Evolutionary conservation across 2,888 invertebrate species (phyloP).

Genomic region (Silvanus unidentatus): DNA sequence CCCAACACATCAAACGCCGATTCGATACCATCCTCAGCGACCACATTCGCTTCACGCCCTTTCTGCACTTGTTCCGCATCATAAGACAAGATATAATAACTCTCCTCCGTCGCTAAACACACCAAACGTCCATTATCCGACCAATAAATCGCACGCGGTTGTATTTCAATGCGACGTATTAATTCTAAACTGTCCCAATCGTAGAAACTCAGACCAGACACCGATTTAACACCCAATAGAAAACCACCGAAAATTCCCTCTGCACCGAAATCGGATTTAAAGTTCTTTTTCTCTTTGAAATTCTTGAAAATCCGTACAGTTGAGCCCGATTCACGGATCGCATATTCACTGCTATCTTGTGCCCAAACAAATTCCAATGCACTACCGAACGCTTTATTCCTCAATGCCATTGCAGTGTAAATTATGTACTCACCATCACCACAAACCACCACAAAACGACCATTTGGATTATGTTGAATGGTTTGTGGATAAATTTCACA

Average conservation of each 20-base stretch:
- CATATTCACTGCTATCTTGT: constrained; percentile 88
- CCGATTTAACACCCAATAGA: constrained; percentile 70
- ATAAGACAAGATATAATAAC: constrained; percentile 89
- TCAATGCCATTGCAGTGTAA: constrained; percentile 97
- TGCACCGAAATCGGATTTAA: constrained; percentile 94
- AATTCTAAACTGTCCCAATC: constrained; percentile 95
- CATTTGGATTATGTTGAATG: constrained; percentile 97
- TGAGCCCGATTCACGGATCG: constrained; percentile 77
- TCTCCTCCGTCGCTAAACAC: constrained; percentile 91
- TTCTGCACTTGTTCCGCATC: constrained; percentile 74
- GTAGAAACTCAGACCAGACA: constrained; percentile 89
- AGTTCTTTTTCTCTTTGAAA: constrained; percentile 93
- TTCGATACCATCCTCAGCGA: constrained; percentile 89
- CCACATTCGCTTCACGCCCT: constrained; percentile 70
- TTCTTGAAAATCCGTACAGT: constrained; percentile 94
- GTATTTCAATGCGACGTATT: constrained; percentile 93
- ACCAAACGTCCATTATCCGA: constrained; percentile 91
- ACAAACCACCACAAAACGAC: constrained; percentile 89
- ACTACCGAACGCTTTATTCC: constrained; percentile 97
- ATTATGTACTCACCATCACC: constrained; percentile 99
- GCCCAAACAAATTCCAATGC: constrained; percentile 99
- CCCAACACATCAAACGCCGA: constrained; percentile 97
- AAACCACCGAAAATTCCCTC: constrained; percentile 62
- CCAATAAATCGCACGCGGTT: constrained; percentile 92
- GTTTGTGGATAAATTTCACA: constrained; percentile 99